These are phyloP conservation scores for Thaumatotibia leucotreta DNA, from an alignment of 1,140 invertebrate species.

Conservation along the genomic window DNA sequence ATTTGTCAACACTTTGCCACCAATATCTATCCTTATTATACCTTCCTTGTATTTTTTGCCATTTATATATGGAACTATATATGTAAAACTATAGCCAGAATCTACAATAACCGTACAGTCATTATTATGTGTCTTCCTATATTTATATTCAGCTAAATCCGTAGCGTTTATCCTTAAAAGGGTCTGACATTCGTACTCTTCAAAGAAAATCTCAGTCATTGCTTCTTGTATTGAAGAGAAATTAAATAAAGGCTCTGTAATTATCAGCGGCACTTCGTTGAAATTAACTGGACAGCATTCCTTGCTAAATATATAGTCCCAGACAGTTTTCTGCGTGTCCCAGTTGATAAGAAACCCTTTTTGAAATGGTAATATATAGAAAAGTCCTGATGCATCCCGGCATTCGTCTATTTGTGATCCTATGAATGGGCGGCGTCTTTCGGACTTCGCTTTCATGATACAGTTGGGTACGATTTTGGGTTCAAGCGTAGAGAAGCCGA, in stretches of 20 bases:
- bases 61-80: conserved; percentile 96
- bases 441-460: conserved; percentile 98
- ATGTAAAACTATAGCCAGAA: conserved; percentile 96
- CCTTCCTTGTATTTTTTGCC: conserved; percentile 89
- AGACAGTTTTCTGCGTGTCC: conserved; percentile 96
- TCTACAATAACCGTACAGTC: conserved; percentile 93
- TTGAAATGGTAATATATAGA: conserved; percentile 96
- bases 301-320: conserved; percentile 97
- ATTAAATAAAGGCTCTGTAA: conserved; percentile 97
- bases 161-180: conserved; percentile 88
- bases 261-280: conserved; percentile 87
- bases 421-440: conserved; percentile 94
- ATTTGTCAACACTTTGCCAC: conserved; percentile 98
- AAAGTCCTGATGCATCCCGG: conserved; percentile 95
- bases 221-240: conserved; percentile 95
- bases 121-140: conserved; percentile 77
- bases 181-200: conserved; percentile 95
- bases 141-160: conserved; percentile 82
- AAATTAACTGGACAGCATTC: conserved; percentile 89
- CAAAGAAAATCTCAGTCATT: conserved; percentile 97
- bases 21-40: conserved; percentile 93
- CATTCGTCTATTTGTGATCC: conserved; percentile 90
- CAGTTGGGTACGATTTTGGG: conserved; percentile 94
- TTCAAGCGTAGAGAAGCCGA: conserved; percentile 83
- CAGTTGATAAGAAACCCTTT: conserved; percentile 97